Conservation (phyloP, 2,113 vertebrate species). For the Rhynchopsitta pachyrhyncha region DNA sequence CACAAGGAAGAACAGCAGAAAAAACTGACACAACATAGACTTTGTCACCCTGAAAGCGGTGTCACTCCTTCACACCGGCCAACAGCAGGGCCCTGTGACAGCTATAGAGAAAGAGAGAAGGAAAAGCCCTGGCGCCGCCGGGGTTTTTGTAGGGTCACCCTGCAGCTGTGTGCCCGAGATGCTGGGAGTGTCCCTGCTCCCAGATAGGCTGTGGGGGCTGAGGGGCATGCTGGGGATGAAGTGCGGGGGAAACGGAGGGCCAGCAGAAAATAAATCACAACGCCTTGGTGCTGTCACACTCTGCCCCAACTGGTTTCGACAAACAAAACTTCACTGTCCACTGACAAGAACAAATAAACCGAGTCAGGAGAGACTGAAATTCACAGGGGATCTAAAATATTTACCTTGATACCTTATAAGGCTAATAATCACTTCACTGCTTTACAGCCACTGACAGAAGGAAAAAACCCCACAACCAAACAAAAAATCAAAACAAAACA, state of each 20-base stretch:
- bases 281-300: neutral
- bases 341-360: conserved; percentile 64
- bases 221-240: neutral
- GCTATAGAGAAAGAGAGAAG: neutral
- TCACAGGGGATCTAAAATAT: conserved; percentile 46
- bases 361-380: conserved; percentile 35
- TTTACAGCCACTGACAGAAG: conserved; percentile 20
- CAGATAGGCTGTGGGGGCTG: neutral
- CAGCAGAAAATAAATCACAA: conserved; percentile 64
- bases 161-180: neutral
- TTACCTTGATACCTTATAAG: conserved; percentile 58
- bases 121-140: neutral
- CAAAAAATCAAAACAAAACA: neutral
- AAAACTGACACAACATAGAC: neutral
- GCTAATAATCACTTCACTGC: conserved; percentile 47
- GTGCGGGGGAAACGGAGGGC: neutral
- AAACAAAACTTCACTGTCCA: conserved; percentile 56
- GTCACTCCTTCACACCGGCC: neutral
- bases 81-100: neutral
- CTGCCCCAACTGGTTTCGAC: conserved; percentile 28
- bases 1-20: neutral
- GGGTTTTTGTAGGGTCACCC: neutral
- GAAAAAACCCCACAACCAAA: neutral
- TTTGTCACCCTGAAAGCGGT: accelerated
- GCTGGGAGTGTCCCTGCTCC: neutral